Evolutionary conservation across 2,113 vertebrate genomes (phyloP), one percentile per base, ranked within the genome.

Genomic region (Platichthys flesus): DNA sequence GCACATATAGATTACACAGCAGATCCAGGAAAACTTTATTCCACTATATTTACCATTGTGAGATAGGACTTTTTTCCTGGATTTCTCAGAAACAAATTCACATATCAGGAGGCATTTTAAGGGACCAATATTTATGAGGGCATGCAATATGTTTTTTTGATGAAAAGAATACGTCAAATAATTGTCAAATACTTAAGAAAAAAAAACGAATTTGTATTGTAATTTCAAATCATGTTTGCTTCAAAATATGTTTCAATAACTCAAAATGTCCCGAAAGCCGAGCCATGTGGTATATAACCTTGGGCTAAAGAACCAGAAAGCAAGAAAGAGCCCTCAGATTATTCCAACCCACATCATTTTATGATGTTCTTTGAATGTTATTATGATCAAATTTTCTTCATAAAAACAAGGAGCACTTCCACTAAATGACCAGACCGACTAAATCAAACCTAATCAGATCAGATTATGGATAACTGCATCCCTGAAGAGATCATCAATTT

Each of bases 391-490:
- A 20, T 13, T 4, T 7, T 21, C 60, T n/a, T 49, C 14, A 26
- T n/a, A 20, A 52, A 52, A 31, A 57, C 9, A 52, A 28, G 7
- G 15, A 45, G 51, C 4, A 20, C 18, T 26, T 55, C 51, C 23
- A n/a, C 31, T 40, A 60, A 64, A 28, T 21, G 37, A 55, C 9
- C 9, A n/a, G 24, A 28, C 1, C 0, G 20, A 52, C 20, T 9
- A 52, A 64, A 66, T 49, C 18, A 37, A 21, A 18, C 18, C 21
- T 26, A 10, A 37, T 67, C 26, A 28, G 31, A 54, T 59, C 31
- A 45, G 31, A 67, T 67, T 52, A 56, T 55, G 66, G 21, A 28
- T 58, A 52, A 59, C 20, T 63, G 23, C 47, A 66, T 63, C 21
- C 67, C 4, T 51, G 3, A 55, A 67, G 4, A 20, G 21, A 2